A percentile compares a stretch with the other conserved stretches of the same genome.
Evolutionary conservation across 2,113 vertebrate species (phyloP).

Genomic region (Xenopus laevis): DNA sequence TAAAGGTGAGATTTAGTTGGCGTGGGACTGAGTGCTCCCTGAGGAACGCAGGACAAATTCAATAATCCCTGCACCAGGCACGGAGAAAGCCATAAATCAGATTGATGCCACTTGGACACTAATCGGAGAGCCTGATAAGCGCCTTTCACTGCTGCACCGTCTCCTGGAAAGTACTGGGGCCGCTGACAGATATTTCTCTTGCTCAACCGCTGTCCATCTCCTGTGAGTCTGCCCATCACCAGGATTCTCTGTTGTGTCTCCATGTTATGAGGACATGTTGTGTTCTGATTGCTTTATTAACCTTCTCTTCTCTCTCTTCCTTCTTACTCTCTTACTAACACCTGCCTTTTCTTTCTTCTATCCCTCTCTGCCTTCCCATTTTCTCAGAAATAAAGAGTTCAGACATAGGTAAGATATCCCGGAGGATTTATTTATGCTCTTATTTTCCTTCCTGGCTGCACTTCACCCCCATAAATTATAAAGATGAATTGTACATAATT

Average conservation of each 20-base stretch:
- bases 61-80: background rate
- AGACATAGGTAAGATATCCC: constrained; percentile 97
- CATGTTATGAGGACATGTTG: background rate
- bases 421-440: constrained; percentile 15
- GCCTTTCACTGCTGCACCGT: background rate
- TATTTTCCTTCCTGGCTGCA: too few relatives aligned
- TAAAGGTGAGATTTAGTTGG: background rate
- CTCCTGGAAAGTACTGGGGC: too few relatives aligned
- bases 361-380: constrained; percentile 72
- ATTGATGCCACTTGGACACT: background rate
- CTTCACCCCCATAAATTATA: too few relatives aligned
- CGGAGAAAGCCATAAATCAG: constrained; percentile 2
- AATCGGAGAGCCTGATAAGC: background rate
- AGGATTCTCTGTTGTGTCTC: background rate
- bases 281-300: too few relatives aligned
- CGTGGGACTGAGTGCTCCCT: background rate
- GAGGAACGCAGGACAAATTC: constrained; percentile 1
- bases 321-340: constrained; percentile 72
- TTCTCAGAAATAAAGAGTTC: constrained; percentile 99
- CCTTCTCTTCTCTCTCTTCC: constrained; percentile 21
- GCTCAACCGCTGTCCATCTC: background rate
- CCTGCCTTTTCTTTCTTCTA: constrained; percentile 65
- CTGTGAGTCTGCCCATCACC: too few relatives aligned
- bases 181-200: too few relatives aligned
- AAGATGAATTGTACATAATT: too few relatives aligned